Evolutionary conservation across 2,113 vertebrate species (phyloP).

Genomic region (Sula dactylatra): DNA sequence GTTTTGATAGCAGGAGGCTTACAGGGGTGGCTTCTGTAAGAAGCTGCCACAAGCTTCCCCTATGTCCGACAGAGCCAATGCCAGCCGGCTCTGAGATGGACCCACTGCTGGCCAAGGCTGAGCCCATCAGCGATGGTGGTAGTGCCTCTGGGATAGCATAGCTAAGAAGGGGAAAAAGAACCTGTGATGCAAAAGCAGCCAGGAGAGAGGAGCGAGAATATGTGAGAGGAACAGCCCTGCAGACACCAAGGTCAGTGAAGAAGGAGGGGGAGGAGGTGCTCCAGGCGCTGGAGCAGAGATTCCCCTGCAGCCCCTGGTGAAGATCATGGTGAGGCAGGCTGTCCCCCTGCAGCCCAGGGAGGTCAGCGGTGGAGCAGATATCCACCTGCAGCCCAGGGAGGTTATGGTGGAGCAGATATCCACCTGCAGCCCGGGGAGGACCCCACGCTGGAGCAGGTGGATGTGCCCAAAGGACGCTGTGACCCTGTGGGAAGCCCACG

Average conservation of each 20-base stretch:
- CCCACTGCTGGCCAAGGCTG: rapidly evolving
- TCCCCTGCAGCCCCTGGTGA: neutral
- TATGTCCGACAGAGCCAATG: neutral
- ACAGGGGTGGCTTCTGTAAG: neutral
- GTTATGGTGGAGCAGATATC: neutral
- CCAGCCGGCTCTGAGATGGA: neutral
- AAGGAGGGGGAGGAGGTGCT: neutral
- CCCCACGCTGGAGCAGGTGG: neutral
- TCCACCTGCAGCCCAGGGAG: neutral
- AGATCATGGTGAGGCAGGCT: neutral
- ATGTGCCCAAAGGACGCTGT: too few relatives aligned
- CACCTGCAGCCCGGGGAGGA: neutral
- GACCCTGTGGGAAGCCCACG: too few relatives aligned
- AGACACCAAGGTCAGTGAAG: neutral
- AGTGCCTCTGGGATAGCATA: neutral
- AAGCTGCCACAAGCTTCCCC: neutral
- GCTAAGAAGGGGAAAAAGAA: neutral
- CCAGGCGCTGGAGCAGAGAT: neutral
- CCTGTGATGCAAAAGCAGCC: neutral
- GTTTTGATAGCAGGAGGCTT: neutral
- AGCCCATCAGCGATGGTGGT: neutral
- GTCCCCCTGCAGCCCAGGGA: neutral
- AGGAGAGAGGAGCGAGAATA: neutral
- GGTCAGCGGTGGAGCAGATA: neutral
- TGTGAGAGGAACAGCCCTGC: neutral